A percentile compares a stretch with the other conserved stretches of the same genome.
Conservation (phyloP, 2,113 vertebrate species). For the Gracilinanus agilis region DNA sequence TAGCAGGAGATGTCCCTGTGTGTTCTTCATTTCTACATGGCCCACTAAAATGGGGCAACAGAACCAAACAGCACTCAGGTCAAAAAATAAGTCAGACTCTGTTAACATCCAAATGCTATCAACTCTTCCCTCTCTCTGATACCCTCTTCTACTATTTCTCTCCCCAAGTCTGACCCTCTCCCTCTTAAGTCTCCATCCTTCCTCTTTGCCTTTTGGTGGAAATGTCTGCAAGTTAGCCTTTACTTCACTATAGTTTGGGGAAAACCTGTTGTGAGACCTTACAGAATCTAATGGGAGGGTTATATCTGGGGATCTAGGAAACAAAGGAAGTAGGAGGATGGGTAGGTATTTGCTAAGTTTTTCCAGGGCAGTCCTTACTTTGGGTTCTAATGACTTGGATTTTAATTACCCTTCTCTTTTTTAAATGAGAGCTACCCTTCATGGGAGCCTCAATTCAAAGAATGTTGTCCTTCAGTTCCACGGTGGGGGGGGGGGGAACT, state of each 20-base stretch:
- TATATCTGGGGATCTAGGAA: neutral
- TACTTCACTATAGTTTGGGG: neutral
- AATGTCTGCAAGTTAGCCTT: constrained; percentile 42
- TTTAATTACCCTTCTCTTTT: constrained; percentile 15
- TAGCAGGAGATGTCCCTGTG: neutral
- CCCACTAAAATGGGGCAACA: neutral
- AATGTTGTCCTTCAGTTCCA: too few relatives aligned
- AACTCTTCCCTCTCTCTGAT: neutral
- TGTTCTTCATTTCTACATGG: neutral
- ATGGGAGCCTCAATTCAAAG: neutral
- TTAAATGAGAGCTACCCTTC: neutral
- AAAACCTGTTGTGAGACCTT: neutral
- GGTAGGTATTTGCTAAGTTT: neutral
- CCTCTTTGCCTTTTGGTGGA: constrained; percentile 10
- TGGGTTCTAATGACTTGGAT: neutral
- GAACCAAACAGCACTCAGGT: neutral
- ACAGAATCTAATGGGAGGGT: neutral
- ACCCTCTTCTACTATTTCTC: constrained; percentile 44
- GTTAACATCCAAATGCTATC: neutral
- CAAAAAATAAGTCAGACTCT: neutral
- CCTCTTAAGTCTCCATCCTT: constrained; percentile 40
- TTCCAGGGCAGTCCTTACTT: constrained; percentile 17
- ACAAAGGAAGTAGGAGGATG: neutral
- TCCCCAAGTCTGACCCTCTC: constrained; percentile 55
- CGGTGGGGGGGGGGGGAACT: too few relatives aligned